These are phyloP conservation scores for Clepsis dumicolana DNA, from an alignment of 2,888 invertebrate species.

Conservation along the genomic window DNA sequence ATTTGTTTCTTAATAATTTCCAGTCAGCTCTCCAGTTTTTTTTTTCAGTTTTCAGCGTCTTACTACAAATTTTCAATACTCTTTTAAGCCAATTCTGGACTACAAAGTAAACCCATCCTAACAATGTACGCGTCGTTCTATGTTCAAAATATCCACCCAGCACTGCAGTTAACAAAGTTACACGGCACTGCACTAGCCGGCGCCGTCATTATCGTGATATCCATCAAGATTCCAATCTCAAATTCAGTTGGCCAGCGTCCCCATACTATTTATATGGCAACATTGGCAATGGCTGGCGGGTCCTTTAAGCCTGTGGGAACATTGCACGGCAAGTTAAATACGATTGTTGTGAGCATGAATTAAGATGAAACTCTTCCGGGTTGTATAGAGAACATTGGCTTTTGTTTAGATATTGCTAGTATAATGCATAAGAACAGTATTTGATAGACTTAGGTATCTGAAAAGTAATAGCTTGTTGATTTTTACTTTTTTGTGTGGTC, in stretches of 20 bases:
- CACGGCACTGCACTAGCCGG: constrained; percentile 42
- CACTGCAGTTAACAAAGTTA: not conserved
- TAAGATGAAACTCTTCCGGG: constrained; percentile 44
- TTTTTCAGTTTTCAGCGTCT: too few species aligned
- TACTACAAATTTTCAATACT: not conserved
- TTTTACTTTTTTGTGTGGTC: not conserved
- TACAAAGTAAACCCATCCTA: not conserved
- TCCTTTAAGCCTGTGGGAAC: constrained; percentile 40
- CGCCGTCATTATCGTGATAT: constrained; percentile 66
- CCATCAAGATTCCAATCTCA: constrained; percentile 73
- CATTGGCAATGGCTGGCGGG: constrained; percentile 56
- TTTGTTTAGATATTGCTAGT: constrained; percentile 5
- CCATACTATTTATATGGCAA: constrained; percentile 67
- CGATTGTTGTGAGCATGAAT: constrained; percentile 57
- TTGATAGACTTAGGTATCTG: too few species aligned
- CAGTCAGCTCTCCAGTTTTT: too few species aligned
- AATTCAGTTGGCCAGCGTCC: constrained; percentile 68
- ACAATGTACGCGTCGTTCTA: not conserved
- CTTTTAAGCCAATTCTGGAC: not conserved
- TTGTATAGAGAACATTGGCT: constrained; percentile 14
- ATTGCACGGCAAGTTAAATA: constrained; percentile 17
- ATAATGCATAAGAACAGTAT: not conserved
- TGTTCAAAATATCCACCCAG: constrained; percentile 1
- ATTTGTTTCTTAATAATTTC: too few species aligned
- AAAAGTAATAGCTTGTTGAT: not conserved